A percentile compares a stretch with the other conserved stretches of the same genome.
Conservation (phyloP, 2,113 vertebrate genomes). For the Formicarius rufipectus region DNA sequence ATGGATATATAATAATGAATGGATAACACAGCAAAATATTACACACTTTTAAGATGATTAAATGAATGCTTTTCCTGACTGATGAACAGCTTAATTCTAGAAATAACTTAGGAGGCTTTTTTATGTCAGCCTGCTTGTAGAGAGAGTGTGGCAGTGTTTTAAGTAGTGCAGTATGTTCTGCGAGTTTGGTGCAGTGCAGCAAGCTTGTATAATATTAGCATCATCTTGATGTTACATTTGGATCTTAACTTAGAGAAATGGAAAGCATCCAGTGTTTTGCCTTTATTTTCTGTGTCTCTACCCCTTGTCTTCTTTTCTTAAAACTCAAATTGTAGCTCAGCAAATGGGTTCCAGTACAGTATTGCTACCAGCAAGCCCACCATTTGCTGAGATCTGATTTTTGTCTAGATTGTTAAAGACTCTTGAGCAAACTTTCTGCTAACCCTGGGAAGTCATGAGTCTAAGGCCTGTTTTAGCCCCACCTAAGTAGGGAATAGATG, state of each 20-base stretch:
- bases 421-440: background rate
- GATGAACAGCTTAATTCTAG: conserved; percentile 44
- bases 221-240: conserved; percentile 71
- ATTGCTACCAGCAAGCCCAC: conserved; percentile 42
- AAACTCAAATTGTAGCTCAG: conserved; percentile 45
- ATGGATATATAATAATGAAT: background rate
- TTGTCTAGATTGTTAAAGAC: conserved; percentile 1
- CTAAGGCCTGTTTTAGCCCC: background rate
- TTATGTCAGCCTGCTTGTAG: conserved; percentile 56
- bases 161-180: conserved; percentile 80
- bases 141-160: conserved; percentile 61
- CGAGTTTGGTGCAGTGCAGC: conserved; percentile 94
- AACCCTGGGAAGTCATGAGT: background rate
- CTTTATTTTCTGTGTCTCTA: conserved; percentile 36
- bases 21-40: background rate
- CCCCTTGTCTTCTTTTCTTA: background rate
- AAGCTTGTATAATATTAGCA: conserved; percentile 86
- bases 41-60: conserved; percentile 18
- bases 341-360: conserved; percentile 59
- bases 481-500: background rate
- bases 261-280: conserved; percentile 77
- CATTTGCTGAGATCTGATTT: conserved; percentile 59
- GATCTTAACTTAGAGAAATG: conserved; percentile 70
- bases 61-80: conserved; percentile 5
- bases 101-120: conserved; percentile 58